A percentile compares a stretch with the other conserved stretches of the same genome.
Conservation (phyloP, 1,140 invertebrate species). For the Drosophila sturtevanti region DNA sequence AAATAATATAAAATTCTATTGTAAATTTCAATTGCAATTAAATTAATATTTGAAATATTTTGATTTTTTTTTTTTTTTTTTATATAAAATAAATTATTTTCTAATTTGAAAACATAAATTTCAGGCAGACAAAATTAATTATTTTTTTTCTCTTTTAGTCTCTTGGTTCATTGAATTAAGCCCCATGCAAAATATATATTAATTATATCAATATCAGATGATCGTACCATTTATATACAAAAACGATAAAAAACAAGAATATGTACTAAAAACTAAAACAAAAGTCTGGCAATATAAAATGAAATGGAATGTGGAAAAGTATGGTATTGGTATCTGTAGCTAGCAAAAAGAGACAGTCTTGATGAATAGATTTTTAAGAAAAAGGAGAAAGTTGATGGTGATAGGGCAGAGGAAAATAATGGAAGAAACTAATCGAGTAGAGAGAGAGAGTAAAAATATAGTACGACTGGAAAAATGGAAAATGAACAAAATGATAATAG, state of each 20-base stretch:
- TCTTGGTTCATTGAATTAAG: background rate
- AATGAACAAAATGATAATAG: conserved; percentile 8
- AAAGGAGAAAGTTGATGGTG: background rate
- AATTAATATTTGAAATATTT: too few relatives aligned
- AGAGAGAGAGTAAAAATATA: background rate
- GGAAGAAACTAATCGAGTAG: background rate
- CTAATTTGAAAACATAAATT: too few relatives aligned
- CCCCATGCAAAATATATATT: background rate
- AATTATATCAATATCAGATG: background rate
- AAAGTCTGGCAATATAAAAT: conserved; percentile 44
- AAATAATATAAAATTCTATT: too few relatives aligned
- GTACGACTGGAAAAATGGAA: conserved; percentile 32
- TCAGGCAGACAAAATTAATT: too few relatives aligned
- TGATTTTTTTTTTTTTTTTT: too few relatives aligned
- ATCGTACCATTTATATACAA: background rate
- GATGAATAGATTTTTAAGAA: background rate
- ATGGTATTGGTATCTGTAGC: conserved; percentile 3
- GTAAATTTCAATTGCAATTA: too few relatives aligned
- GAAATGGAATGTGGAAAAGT: conserved; percentile 9
- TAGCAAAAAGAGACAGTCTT: background rate
- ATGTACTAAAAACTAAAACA: conserved; percentile 39
- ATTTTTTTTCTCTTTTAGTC: background rate
- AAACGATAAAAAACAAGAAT: background rate
- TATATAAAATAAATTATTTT: too few relatives aligned
- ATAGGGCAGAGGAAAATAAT: background rate